Conservation (phyloP, 2,888 invertebrate species). For the Drymonia ruficornis region DNA sequence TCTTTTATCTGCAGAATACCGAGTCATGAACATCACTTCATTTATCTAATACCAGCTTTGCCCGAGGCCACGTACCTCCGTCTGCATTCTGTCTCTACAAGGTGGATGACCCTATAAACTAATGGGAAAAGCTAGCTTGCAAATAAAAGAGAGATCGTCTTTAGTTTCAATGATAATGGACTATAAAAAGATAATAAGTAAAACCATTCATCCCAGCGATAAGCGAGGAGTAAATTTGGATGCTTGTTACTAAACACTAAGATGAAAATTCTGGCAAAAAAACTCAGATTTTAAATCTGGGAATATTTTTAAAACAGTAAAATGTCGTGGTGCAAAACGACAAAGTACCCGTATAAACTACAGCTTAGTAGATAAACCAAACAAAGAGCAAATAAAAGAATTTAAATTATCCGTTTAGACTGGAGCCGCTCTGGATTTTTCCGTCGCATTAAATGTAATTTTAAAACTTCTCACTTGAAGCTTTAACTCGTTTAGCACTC, state of each 20-base stretch:
- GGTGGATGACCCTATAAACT: constrained; percentile 25
- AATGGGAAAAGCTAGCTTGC: constrained; percentile 20
- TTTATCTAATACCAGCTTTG: constrained; percentile 29
- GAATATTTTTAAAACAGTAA: too few species aligned
- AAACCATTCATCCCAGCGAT: not conserved
- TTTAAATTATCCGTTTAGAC: not conserved
- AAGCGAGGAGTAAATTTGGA: too few species aligned
- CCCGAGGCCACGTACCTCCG: constrained; percentile 12
- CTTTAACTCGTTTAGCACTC: not conserved
- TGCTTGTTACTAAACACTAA: too few species aligned
- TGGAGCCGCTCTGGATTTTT: not conserved
- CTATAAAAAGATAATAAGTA: constrained; percentile 8
- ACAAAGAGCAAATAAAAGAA: not conserved
- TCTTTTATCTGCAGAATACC: not conserved
- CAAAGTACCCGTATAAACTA: not conserved
- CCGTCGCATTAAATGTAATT: not conserved
- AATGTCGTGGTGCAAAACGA: not conserved
- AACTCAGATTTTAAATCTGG: too few species aligned
- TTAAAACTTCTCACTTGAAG: not conserved
- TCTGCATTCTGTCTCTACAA: constrained; percentile 24
- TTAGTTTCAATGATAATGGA: constrained; percentile 27
- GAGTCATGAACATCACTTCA: constrained; percentile 26
- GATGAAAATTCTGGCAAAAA: too few species aligned
- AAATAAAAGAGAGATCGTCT: constrained; percentile 24
- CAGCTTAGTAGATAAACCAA: not conserved